Percentiles rank a stretch among this genome's conserved stretches.
These are phyloP conservation scores for Trichechus manatus DNA, from an alignment of 2,113 vertebrate genomes.

Conservation along the genomic window DNA sequence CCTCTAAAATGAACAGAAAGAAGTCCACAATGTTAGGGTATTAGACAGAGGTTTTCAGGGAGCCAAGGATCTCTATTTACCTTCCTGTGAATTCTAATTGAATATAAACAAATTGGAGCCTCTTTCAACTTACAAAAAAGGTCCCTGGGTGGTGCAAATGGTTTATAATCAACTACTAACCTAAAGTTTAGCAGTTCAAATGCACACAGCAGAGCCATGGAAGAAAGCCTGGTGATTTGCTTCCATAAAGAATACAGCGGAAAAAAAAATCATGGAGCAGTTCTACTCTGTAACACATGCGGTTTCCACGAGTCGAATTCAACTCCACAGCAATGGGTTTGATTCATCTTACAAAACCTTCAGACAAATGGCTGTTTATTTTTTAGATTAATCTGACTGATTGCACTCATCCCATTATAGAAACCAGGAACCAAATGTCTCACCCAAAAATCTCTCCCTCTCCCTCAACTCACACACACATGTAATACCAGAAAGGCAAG, in stretches of 20 bases:
- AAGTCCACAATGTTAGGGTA: neutral
- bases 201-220: neutral
- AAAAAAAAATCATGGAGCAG: too few relatives aligned
- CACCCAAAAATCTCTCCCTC: neutral
- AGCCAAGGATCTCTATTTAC: neutral
- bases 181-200: neutral
- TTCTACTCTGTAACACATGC: neutral
- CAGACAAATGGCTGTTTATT: slow-evolving; percentile 9
- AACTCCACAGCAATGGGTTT: neutral
- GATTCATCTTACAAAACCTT: neutral
- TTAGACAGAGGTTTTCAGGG: neutral
- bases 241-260: neutral
- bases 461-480: neutral
- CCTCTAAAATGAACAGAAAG: neutral
- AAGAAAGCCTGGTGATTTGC: neutral
- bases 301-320: neutral
- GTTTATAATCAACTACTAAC: neutral
- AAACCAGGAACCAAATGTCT: slow-evolving; percentile 32
- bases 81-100: neutral
- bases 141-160: neutral
- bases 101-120: slow-evolving; percentile 21
- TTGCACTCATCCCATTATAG: neutral
- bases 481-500: slow-evolving; percentile 16
- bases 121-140: neutral
- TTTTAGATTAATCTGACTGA: slow-evolving; percentile 36